phyloP scores from a whole-genome alignment of 2,797 vertebrate genomes.

The Eulemur coronatus region DNA sequence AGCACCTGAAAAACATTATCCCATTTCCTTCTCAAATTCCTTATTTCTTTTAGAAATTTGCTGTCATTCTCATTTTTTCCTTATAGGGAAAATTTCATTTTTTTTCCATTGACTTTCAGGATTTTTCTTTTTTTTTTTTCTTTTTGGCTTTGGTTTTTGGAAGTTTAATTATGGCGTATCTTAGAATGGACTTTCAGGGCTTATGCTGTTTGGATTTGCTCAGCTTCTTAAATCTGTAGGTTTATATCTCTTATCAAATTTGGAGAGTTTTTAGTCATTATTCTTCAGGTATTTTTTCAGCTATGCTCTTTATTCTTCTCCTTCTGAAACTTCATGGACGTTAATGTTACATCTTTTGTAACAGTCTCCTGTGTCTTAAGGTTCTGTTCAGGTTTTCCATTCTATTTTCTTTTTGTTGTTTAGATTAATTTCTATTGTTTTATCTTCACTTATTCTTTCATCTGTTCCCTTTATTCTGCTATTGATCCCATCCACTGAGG shows the following conservation, averaged over 20 bases:
- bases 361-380: not conserved
- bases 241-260: not conserved
- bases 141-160: not conserved
- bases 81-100: not conserved
- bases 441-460: not conserved
- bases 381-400: not conserved
- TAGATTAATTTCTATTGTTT: not conserved
- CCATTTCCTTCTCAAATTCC: not conserved
- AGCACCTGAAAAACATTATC: not conserved
- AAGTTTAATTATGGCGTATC: not conserved
- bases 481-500: not conserved
- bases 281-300: not conserved
- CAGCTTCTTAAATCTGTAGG: not conserved
- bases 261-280: not conserved
- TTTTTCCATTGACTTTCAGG: not conserved
- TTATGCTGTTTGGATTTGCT: not conserved
- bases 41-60: not conserved
- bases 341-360: not conserved
- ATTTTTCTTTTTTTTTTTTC: not conserved
- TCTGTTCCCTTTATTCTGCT: not conserved
- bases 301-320: not conserved
- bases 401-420: not conserved
- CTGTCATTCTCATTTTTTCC: not conserved
- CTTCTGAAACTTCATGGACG: not conserved
- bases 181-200: not conserved